A percentile compares a stretch with the other conserved stretches of the same genome.
Evolutionary conservation across 1,140 invertebrate genomes (phyloP).

Genomic region (Bombus ignitus): DNA sequence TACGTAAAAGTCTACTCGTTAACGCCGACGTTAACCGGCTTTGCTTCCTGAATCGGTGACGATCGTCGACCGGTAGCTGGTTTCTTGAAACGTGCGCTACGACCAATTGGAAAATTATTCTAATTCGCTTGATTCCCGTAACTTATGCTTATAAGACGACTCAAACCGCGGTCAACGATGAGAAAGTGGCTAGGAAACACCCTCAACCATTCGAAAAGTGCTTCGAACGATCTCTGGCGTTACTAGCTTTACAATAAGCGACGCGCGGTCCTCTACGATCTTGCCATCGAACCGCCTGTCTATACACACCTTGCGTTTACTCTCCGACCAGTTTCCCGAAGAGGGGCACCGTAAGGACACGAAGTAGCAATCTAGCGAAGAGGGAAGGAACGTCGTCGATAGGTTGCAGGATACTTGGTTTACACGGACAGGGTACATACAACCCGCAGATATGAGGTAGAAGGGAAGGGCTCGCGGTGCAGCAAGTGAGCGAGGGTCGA

Average conservation of each 20-base stretch:
- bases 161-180: neutral
- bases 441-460: constrained; percentile 60
- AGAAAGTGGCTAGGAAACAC: neutral
- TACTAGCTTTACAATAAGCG: neutral
- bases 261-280: neutral
- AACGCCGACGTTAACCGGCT: neutral
- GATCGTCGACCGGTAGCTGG: neutral
- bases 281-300: neutral
- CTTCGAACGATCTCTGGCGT: neutral
- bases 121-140: neutral
- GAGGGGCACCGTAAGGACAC: constrained; percentile 1
- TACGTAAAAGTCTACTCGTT: neutral
- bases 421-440: constrained; percentile 29
- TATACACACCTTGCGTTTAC: neutral
- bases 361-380: neutral
- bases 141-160: neutral
- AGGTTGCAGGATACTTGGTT: constrained; percentile 37
- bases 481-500: constrained; percentile 68
- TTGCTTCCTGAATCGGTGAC: neutral
- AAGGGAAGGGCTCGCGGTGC: constrained; percentile 55
- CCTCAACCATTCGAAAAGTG: neutral
- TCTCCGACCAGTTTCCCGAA: constrained; percentile 15
- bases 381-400: constrained; percentile 16
- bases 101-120: constrained; percentile 32
- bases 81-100: neutral